A percentile compares a stretch with the other conserved stretches of the same genome.
These are phyloP conservation scores for Notothenia coriiceps DNA, from an alignment of 2,113 vertebrate species.

Conservation along the genomic window DNA sequence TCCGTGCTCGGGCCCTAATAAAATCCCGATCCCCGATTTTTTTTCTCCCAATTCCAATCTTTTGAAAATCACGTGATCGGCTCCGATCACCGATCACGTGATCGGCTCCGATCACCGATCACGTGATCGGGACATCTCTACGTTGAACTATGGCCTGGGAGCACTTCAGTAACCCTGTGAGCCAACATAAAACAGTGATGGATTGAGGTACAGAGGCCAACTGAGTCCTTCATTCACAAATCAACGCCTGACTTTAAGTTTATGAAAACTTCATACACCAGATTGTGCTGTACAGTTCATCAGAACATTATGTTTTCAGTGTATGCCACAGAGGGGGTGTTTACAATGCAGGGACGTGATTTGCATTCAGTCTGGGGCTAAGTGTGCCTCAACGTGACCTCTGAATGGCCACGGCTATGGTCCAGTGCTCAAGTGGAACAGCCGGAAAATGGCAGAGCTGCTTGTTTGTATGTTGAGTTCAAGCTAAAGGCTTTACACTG, in stretches of 20 bases:
- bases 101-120: no score
- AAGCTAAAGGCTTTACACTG: background rate
- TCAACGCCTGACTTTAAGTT: background rate
- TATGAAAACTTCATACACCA: background rate
- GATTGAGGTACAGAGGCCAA: constrained; percentile 18
- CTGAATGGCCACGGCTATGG: constrained; percentile 6
- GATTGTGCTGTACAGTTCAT: background rate
- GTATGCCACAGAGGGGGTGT: constrained; percentile 4
- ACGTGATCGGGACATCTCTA: no score
- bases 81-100: no score
- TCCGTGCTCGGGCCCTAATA: no score
- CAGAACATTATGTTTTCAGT: background rate
- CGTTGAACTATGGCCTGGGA: background rate
- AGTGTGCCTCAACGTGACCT: constrained; percentile 27
- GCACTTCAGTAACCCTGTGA: constrained; percentile 54
- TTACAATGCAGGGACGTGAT: constrained; percentile 8
- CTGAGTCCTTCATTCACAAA: background rate
- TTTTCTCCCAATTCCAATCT: no score
- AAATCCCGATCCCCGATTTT: no score
- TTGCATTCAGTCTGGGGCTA: constrained; percentile 35
- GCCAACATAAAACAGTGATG: constrained; percentile 13
- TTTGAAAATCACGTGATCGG: no score
- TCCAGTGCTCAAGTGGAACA: constrained; percentile 38
- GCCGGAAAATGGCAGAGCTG: background rate
- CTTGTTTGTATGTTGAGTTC: background rate